Conservation (phyloP, 2,888 invertebrate species). For the Odontothrips loti region DNA sequence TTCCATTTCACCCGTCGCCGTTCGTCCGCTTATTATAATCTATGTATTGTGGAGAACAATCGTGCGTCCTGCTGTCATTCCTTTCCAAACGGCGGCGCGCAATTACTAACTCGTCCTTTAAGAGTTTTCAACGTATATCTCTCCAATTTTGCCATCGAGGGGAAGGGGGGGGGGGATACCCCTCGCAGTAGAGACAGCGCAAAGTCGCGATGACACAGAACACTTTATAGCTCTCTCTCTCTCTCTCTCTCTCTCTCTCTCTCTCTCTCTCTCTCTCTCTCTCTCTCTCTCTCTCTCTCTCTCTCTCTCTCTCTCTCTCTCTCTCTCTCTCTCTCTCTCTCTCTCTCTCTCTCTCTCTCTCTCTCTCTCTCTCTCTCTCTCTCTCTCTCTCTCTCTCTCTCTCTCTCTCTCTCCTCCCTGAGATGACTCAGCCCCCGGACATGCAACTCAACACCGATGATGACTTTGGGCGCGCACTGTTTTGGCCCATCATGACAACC, state of each 20-base stretch:
- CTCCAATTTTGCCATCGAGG: neutral
- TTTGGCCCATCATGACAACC: too few species aligned
- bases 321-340: neutral
- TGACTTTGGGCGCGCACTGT: too few species aligned
- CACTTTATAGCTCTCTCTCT: neutral
- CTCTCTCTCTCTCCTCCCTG: neutral
- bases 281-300: neutral
- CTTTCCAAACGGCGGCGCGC: too few species aligned
- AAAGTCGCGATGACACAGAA: neutral
- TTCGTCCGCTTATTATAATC: too few species aligned
- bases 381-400: neutral
- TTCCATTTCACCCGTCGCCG: too few species aligned
- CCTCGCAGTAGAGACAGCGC: too few species aligned
- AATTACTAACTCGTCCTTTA: neutral
- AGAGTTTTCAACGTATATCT: conserved; percentile 16
- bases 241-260: neutral
- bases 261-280: neutral
- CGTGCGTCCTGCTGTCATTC: too few species aligned
- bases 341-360: neutral
- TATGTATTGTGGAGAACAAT: too few species aligned
- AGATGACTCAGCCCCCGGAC: neutral
- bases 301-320: neutral
- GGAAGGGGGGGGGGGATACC: neutral
- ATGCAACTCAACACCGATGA: too few species aligned
- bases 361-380: neutral